Evolutionary conservation across 2,888 invertebrate genomes (phyloP).

Genomic region (Drosophila helvetica): DNA sequence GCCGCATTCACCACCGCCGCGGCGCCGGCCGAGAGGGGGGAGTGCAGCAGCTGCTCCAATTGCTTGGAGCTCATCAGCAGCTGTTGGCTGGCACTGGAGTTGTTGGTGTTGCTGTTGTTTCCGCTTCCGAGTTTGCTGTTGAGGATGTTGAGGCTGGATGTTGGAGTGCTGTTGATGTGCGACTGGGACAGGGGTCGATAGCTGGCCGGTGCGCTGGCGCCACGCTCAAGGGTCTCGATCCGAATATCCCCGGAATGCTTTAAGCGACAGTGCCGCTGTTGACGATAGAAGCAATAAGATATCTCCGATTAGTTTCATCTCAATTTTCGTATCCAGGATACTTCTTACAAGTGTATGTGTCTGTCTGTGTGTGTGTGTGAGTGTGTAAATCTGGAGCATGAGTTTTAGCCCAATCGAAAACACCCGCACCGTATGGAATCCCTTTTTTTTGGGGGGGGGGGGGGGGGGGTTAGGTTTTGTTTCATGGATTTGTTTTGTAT

Average conservation of each 20-base stretch:
- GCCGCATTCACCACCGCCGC: constrained; percentile 76
- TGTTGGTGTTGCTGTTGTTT: constrained; percentile 31
- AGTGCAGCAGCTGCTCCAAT: constrained; percentile 66
- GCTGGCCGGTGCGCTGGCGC: constrained; percentile 69
- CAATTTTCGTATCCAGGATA: neutral
- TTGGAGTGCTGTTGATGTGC: constrained; percentile 36
- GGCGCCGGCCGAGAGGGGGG: constrained; percentile 68
- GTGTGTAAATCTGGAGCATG: constrained; percentile 23
- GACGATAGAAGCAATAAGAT: constrained; percentile 13
- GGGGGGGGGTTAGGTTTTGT: constrained; percentile 36
- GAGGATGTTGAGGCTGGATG: constrained; percentile 31
- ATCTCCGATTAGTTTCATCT: constrained; percentile 25
- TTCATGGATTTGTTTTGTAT: constrained; percentile 40
- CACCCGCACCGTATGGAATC: constrained; percentile 63
- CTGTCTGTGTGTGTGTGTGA: constrained; percentile 35
- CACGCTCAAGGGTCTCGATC: constrained; percentile 85
- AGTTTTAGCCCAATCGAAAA: constrained; percentile 65
- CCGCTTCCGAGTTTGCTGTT: constrained; percentile 42
- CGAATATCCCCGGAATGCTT: constrained; percentile 91
- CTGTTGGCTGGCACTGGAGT: constrained; percentile 48
- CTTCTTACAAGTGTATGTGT: constrained; percentile 5
- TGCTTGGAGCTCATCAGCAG: constrained; percentile 70
- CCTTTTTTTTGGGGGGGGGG: constrained; percentile 11
- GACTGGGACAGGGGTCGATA: constrained; percentile 80
- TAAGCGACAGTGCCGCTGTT: constrained; percentile 90